phyloP scores from a whole-genome alignment of 2,113 vertebrate genomes.

The Ceratotherium simum region DNA sequence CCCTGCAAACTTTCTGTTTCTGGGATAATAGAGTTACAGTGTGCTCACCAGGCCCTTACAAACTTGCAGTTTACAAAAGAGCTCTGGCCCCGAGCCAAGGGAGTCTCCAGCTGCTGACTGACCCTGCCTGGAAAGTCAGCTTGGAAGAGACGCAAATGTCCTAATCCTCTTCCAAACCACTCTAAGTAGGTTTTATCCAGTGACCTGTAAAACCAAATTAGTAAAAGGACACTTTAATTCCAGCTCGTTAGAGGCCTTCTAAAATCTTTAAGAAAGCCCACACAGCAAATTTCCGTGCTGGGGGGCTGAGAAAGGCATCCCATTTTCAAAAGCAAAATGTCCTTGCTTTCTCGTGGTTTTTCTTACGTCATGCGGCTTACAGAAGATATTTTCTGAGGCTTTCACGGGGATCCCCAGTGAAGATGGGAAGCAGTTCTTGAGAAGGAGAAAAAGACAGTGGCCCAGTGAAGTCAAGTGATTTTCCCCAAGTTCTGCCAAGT shows the following conservation, averaged over 20 bases:
- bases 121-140: slow-evolving; percentile 80
- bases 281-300: slow-evolving; percentile 64
- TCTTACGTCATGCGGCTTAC: not conserved
- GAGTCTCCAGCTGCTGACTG: slow-evolving; percentile 81
- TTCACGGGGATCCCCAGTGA: not conserved
- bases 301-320: not conserved
- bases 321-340: slow-evolving; percentile 38
- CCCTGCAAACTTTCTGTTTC: not conserved
- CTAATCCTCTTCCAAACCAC: slow-evolving; percentile 78
- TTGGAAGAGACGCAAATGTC: slow-evolving; percentile 73
- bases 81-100: slow-evolving; percentile 73
- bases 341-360: not conserved
- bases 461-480: slow-evolving; percentile 52
- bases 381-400: not conserved
- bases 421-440: not conserved
- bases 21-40: not conserved
- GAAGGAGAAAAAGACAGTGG: not conserved
- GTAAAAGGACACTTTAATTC: slow-evolving; percentile 82
- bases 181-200: slow-evolving; percentile 82
- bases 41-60: slow-evolving; percentile 27
- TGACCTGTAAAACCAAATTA: slow-evolving; percentile 81
- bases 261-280: slow-evolving; percentile 73
- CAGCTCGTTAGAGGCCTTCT: slow-evolving; percentile 79
- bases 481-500: slow-evolving; percentile 21
- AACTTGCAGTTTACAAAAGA: slow-evolving; percentile 57